phyloP scores from a whole-genome alignment of 2,797 vertebrate species.

The Saguinus oedipus region DNA sequence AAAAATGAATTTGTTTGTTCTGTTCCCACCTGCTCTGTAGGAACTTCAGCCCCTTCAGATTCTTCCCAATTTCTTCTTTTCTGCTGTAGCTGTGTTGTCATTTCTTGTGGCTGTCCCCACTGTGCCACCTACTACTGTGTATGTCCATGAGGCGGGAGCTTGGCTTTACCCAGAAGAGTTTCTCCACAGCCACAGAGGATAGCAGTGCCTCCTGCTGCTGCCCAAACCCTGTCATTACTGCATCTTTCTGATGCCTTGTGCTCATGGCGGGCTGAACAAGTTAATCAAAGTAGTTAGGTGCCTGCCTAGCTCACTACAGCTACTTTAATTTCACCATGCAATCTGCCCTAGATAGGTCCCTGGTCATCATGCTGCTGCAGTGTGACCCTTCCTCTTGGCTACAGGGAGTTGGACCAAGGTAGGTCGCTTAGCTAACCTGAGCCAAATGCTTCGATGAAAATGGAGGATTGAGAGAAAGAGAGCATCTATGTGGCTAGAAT shows the following conservation, averaged over 20 bases:
- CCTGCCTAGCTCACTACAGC: too few relatives aligned
- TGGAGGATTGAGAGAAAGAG: not conserved
- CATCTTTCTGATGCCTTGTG: not conserved
- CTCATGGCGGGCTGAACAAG: not conserved
- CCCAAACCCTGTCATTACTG: not conserved
- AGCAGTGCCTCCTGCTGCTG: not conserved
- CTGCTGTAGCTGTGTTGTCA: too few relatives aligned
- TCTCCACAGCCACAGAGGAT: too few relatives aligned
- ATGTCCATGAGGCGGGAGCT: not conserved
- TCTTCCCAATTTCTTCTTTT: not conserved
- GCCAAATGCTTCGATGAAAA: not conserved
- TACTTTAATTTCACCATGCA: not conserved
- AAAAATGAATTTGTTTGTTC: not conserved
- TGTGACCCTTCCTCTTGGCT: not conserved
- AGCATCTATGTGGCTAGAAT: not conserved
- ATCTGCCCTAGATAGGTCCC: too few relatives aligned
- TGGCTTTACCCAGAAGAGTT: not conserved
- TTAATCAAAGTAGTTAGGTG: not conserved
- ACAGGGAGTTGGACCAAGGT: too few relatives aligned
- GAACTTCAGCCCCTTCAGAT: not conserved
- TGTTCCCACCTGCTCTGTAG: not conserved
- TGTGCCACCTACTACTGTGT: not conserved
- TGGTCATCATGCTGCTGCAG: not conserved
- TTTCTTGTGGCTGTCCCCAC: not conserved
- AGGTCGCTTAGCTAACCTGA: not conserved